Evolutionary conservation across 2,113 vertebrate species (phyloP).

Genomic region (Dasypus novemcinctus): DNA sequence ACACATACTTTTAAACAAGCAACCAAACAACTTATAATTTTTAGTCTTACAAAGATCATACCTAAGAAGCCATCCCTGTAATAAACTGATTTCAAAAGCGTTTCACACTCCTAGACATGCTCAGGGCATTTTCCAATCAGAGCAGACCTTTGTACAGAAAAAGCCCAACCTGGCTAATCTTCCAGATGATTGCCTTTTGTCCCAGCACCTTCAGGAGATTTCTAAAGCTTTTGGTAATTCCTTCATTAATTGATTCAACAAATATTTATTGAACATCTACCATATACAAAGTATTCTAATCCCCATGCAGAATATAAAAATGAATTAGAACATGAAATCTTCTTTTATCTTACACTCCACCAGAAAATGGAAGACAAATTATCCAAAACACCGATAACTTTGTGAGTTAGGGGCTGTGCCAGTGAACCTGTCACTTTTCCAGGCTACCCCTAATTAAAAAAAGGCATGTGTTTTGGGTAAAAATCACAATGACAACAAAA

Average conservation of each 20-base stretch:
- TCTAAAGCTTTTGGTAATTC: neutral
- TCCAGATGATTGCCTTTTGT: neutral
- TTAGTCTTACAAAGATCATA: slow-evolving; percentile 21
- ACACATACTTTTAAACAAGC: slow-evolving; percentile 33
- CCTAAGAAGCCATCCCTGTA: neutral
- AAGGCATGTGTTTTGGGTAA: neutral
- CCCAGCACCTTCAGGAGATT: neutral
- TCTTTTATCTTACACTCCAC: neutral
- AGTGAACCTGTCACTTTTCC: neutral
- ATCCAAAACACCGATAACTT: neutral
- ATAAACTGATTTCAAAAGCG: neutral
- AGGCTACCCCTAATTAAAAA: neutral
- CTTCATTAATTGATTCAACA: neutral
- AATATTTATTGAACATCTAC: neutral
- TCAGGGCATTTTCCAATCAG: neutral
- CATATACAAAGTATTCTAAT: neutral
- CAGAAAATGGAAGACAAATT: neutral
- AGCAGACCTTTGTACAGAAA: neutral
- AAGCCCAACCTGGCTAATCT: neutral
- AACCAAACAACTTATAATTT: slow-evolving; percentile 8
- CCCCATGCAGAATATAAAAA: neutral
- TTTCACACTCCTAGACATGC: neutral
- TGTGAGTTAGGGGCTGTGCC: neutral
- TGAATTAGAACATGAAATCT: neutral
- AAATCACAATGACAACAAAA: neutral